Evolutionary conservation across 2,797 vertebrate species (phyloP).

Genomic region (Myotis pilosus): DNA sequence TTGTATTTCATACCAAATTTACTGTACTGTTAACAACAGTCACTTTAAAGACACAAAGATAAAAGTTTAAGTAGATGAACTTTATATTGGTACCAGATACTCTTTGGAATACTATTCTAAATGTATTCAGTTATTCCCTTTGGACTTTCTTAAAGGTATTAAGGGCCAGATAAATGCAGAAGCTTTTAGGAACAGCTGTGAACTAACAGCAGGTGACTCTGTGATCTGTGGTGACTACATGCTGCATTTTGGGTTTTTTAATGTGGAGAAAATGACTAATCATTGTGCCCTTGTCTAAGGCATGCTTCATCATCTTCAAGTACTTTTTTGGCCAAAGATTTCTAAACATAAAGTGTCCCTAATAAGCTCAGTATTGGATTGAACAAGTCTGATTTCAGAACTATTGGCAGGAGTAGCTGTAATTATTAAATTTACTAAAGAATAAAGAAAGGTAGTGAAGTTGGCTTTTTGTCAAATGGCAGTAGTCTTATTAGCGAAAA

Average conservation of each 20-base stretch:
- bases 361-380: slow-evolving; percentile 88
- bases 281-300: slow-evolving; percentile 84
- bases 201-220: slow-evolving; percentile 85
- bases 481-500: slow-evolving; percentile 86
- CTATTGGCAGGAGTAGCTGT: slow-evolving; percentile 85
- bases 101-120: slow-evolving; percentile 80
- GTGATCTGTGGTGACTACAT: slow-evolving; percentile 82
- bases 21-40: slow-evolving; percentile 63
- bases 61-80: slow-evolving; percentile 80
- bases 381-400: slow-evolving; percentile 86
- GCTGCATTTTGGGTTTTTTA: slow-evolving; percentile 79
- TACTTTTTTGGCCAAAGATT: slow-evolving; percentile 86
- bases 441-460: slow-evolving; percentile 85
- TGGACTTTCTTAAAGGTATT: slow-evolving; percentile 82
- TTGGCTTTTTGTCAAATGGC: slow-evolving; percentile 87
- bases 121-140: slow-evolving; percentile 82
- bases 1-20: slow-evolving; percentile 49
- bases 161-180: slow-evolving; percentile 84
- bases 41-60: slow-evolving; percentile 73
- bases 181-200: slow-evolving; percentile 83
- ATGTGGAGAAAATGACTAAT: slow-evolving; percentile 85
- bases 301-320: slow-evolving; percentile 86
- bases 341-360: slow-evolving; percentile 84
- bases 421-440: slow-evolving; percentile 88
- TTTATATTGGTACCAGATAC: slow-evolving; percentile 79